Evolutionary conservation across 2,797 vertebrate genomes (phyloP).

Genomic region (Falco cherrug): DNA sequence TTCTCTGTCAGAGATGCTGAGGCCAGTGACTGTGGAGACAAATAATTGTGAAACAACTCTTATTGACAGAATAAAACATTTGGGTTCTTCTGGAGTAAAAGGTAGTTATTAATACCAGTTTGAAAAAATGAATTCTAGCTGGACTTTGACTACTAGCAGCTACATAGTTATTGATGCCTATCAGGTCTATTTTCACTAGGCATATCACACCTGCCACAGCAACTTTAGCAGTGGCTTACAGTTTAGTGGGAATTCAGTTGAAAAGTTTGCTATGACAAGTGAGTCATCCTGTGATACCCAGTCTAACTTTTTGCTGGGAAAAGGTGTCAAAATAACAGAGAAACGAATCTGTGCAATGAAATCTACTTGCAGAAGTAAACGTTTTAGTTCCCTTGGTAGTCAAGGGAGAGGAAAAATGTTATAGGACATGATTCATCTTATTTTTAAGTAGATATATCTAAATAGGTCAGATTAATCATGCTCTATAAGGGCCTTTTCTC

Average conservation of each 20-base stretch:
- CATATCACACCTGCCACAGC: neutral
- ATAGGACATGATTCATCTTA: constrained; percentile 29
- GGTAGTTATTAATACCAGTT: neutral
- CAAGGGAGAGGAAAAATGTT: neutral
- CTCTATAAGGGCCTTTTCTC: constrained; percentile 26
- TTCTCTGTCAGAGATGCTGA: neutral
- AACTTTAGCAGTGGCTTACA: neutral
- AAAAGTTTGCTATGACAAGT: neutral
- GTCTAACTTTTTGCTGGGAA: neutral
- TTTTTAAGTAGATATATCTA: constrained; percentile 34
- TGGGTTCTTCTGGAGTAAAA: neutral
- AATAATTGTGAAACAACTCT: neutral
- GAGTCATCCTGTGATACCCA: neutral
- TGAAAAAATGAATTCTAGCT: neutral
- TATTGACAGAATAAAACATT: neutral
- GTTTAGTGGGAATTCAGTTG: neutral
- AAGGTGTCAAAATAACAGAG: neutral
- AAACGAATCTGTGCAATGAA: neutral
- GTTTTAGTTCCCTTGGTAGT: neutral
- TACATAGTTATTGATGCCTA: neutral
- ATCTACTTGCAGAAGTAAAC: neutral
- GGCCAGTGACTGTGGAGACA: neutral
- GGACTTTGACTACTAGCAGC: neutral
- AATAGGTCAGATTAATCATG: constrained; percentile 60
- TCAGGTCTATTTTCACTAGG: neutral